Evolutionary conservation across 2,888 invertebrate species (phyloP), one percentile per base, ranked within the genome.

Genomic region (Thereva nobilitata): DNA sequence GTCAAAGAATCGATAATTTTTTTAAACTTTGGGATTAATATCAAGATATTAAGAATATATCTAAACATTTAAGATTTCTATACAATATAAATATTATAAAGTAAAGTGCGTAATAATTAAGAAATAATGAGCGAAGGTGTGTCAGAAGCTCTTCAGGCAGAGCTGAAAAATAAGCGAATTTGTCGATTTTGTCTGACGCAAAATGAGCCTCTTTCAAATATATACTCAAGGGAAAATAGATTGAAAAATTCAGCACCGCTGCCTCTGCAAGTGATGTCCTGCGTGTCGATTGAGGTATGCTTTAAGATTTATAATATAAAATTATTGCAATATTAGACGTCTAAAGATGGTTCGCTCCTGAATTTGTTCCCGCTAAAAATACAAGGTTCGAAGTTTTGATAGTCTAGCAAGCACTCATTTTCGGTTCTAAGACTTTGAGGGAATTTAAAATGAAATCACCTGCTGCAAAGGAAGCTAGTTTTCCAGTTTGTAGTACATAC

Each of bases 131-230:
- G 47, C 38, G 59, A 59, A 12, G 37, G 47, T 5, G 37, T 37
- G n/a, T 38, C 45, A 9, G 59, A 45, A 23, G n/a, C 45, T 47
- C 37, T 49, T 5, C 47, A 84, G 76, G 83, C 84, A 73, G 82
- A 83, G 72, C 78, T 91, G 68, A 84, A 86, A 77, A 81, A 83
- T 56, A 84, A 87, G 80, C 85, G 86, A 80, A 84, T 90, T 69
- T 92, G 91, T 79, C 86, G 91, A 72, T 91, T 91, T 80, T 91
- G 91, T 80, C 82, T 91, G 73, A 80, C 84, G 69, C 86, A 87
- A 76, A 84, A 86, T 72, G 84, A 83, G 70, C 83, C 86, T 66
- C 80, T 91, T 70, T 83, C 83, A 71, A 88, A 85, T 79, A 87
- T 92, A 76, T 90, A 88, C 78, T 85, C 87, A 73, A 84, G 83